Evolutionary conservation across 2,888 invertebrate species (phyloP).

Genomic region (Neuroscelio doddi): DNA sequence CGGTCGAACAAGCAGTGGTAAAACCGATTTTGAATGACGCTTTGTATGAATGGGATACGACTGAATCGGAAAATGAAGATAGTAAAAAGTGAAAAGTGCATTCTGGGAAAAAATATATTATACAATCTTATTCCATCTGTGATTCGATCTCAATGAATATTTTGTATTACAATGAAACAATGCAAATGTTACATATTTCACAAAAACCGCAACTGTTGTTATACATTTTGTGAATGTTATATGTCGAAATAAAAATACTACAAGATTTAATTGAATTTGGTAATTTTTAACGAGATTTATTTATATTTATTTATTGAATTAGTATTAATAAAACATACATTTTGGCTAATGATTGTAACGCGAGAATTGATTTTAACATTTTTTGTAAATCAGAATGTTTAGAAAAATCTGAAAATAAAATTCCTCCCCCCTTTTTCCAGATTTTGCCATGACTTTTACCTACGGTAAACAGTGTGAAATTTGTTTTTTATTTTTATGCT

Average conservation of each 20-base stretch:
- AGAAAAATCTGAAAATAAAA: not conserved
- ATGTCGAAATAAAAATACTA: conserved; percentile 22
- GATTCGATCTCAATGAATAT: not conserved
- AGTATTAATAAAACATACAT: too few species aligned
- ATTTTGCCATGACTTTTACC: conserved; percentile 46
- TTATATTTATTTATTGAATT: too few species aligned
- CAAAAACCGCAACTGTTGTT: conserved; percentile 25
- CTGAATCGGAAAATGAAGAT: conserved; percentile 53
- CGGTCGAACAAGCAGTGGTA: conserved; percentile 3
- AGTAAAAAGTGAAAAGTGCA: conserved; percentile 23
- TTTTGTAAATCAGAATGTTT: too few species aligned
- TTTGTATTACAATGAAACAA: too few species aligned
- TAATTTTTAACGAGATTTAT: not conserved
- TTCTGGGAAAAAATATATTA: too few species aligned
- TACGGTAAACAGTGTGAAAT: too few species aligned
- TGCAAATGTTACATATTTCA: conserved; percentile 19
- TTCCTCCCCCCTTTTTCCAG: not conserved
- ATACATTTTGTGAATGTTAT: conserved; percentile 24
- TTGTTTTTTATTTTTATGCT: too few species aligned
- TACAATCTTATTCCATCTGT: not conserved
- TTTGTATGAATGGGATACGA: conserved; percentile 57
- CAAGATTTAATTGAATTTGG: conserved; percentile 5
- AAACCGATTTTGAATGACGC: not conserved
- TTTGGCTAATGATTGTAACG: too few species aligned
- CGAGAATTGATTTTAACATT: too few species aligned